These are phyloP conservation scores for Rhabditoides inermis DNA, from an alignment of 2,888 invertebrate genomes.

Conservation along the genomic window DNA sequence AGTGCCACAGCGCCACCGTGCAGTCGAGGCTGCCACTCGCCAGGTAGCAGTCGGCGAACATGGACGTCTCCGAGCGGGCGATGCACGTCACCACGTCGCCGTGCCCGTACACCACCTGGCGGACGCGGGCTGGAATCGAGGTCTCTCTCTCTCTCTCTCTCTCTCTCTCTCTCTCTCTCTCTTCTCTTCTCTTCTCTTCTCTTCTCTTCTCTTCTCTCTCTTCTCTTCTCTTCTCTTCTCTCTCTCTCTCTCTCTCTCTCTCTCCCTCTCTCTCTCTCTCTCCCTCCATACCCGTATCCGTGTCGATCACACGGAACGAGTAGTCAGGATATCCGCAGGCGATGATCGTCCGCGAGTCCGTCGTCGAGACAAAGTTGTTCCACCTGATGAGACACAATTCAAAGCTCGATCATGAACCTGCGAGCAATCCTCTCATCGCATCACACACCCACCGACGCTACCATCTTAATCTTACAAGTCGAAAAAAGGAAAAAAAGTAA, in stretches of 20 bases:
- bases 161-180: too few species aligned
- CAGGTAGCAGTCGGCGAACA: slow-evolving; percentile 96
- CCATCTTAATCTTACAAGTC: too few species aligned
- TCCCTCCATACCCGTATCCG: slow-evolving; percentile 86
- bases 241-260: too few species aligned
- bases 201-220: too few species aligned
- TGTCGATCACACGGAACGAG: slow-evolving; percentile 91
- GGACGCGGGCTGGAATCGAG: slow-evolving; percentile 80
- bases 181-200: too few species aligned
- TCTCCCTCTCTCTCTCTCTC: too few species aligned
- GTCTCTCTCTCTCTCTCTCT: too few species aligned
- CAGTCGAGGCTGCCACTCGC: slow-evolving; percentile 96
- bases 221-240: too few species aligned
- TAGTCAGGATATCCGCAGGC: slow-evolving; percentile 99
- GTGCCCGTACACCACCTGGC: slow-evolving; percentile 96
- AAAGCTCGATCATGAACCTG: too few species aligned
- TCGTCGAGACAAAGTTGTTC: slow-evolving; percentile 93
- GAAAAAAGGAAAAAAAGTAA: neutral
- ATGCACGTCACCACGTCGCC: slow-evolving; percentile 97
- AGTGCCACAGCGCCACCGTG: slow-evolving; percentile 95
- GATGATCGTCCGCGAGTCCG: slow-evolving; percentile 88
- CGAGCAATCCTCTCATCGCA: too few species aligned
- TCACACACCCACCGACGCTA: too few species aligned
- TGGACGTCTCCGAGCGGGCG: slow-evolving; percentile 92
- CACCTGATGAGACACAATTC: too few species aligned